Conservation (phyloP, 2,888 invertebrate genomes). For the Pyrocoelia pectoralis region DNA sequence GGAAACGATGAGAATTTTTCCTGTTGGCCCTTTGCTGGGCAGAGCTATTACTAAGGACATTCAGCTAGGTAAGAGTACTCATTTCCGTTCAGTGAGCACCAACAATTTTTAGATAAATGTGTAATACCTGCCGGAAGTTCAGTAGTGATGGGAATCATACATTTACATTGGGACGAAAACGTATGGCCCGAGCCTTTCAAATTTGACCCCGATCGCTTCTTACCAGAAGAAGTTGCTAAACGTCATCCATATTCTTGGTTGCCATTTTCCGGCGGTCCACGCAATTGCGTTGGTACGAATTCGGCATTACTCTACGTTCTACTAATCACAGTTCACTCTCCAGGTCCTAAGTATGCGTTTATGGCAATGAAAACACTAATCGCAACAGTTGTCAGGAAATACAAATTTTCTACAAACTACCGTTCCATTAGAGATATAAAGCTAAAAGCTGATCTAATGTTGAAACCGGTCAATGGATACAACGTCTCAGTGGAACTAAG, state of each 20-base stretch:
- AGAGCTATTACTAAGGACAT: constrained; percentile 25
- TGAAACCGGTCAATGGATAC: constrained; percentile 40
- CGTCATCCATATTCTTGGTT: constrained; percentile 61
- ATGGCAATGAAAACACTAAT: constrained; percentile 59
- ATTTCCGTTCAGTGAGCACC: background rate
- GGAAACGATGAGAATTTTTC: constrained; percentile 64
- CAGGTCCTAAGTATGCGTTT: constrained; percentile 58
- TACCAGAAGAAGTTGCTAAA: constrained; percentile 58
- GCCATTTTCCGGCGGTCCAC: constrained; percentile 60
- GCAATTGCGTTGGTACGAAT: constrained; percentile 57
- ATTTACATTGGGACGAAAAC: constrained; percentile 61
- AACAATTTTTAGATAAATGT: constrained; percentile 56
- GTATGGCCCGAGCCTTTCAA: constrained; percentile 64
- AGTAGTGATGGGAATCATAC: constrained; percentile 58
- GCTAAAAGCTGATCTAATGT: constrained; percentile 40
- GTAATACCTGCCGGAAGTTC: constrained; percentile 62
- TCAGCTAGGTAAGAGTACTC: constrained; percentile 16
- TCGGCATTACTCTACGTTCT: too few species aligned
- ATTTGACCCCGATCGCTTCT: constrained; percentile 66
- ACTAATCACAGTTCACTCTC: too few species aligned
- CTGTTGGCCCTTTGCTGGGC: constrained; percentile 43
- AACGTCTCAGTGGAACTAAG: background rate
- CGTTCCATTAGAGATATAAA: constrained; percentile 43
- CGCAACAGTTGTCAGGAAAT: constrained; percentile 54
- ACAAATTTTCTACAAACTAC: constrained; percentile 48